A percentile compares a stretch with the other conserved stretches of the same genome.
These are phyloP conservation scores for Centropyge bicolor DNA, from an alignment of 2,797 vertebrate genomes.

Conservation along the genomic window DNA sequence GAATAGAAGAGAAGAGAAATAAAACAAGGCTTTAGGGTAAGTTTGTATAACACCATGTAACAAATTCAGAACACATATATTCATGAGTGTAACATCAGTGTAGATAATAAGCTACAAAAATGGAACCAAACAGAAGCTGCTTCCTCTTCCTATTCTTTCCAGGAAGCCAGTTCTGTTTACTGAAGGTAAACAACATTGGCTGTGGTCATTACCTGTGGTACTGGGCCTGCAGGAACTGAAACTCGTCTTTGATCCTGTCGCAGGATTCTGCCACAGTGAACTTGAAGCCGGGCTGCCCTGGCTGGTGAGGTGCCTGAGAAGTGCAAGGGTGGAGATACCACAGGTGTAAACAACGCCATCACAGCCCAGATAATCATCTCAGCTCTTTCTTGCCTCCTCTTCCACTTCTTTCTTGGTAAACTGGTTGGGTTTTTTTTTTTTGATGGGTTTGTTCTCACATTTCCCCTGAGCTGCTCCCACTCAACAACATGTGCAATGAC, in stretches of 20 bases:
- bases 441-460: slow-evolving; percentile 60
- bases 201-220: slow-evolving; percentile 92
- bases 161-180: slow-evolving; percentile 52
- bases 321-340: slow-evolving; percentile 42
- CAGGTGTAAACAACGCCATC: slow-evolving; percentile 63
- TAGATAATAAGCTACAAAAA: slow-evolving; percentile 16
- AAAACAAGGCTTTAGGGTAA: accelerated
- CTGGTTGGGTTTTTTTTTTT: slow-evolving; percentile 15
- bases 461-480: slow-evolving; percentile 70
- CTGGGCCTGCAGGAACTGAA: slow-evolving; percentile 97
- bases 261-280: slow-evolving; percentile 97
- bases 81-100: background rate
- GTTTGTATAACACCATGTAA: background rate
- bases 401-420: slow-evolving; percentile 15
- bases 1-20: slow-evolving; percentile 26
- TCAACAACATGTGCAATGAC: slow-evolving; percentile 68
- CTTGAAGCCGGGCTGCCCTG: slow-evolving; percentile 96
- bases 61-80: background rate
- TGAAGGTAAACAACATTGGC: slow-evolving; percentile 3
- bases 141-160: slow-evolving; percentile 68
- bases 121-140: slow-evolving; percentile 43
- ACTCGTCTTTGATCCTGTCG: slow-evolving; percentile 97
- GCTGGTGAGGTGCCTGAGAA: slow-evolving; percentile 94
- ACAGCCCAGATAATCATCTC: slow-evolving; percentile 37
- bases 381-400: background rate